A percentile compares a stretch with the other conserved stretches of the same genome.
These are phyloP conservation scores for Australoheros scitulus DNA, from an alignment of 2,113 vertebrate species.

Conservation along the genomic window DNA sequence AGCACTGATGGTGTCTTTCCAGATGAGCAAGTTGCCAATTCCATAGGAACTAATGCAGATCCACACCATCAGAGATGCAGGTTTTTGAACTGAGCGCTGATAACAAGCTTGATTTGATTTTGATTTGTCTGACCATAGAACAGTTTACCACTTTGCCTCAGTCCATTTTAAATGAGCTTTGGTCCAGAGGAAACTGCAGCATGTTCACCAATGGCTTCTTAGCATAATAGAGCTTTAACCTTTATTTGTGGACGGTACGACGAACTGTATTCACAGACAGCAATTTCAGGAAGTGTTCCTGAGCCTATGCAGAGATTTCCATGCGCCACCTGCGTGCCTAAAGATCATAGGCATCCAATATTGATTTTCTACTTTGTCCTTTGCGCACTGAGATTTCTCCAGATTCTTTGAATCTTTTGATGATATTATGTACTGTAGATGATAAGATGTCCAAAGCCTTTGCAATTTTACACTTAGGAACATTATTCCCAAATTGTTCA, in stretches of 20 bases:
- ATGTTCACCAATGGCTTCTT: background rate
- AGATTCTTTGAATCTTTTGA: background rate
- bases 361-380: fast-evolving
- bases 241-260: too few species aligned
- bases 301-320: too few species aligned
- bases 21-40: background rate
- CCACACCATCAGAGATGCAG: background rate
- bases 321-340: background rate
- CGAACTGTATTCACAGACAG: background rate
- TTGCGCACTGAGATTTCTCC: background rate
- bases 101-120: background rate
- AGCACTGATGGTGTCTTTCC: background rate
- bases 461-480: background rate
- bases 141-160: background rate
- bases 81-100: background rate
- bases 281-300: too few species aligned
- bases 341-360: background rate
- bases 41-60: background rate
- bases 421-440: background rate
- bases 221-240: too few species aligned
- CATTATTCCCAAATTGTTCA: background rate
- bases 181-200: background rate
- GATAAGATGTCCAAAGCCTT: too few species aligned
- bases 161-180: background rate
- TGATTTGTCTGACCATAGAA: background rate